phyloP scores from a whole-genome alignment of 2,888 invertebrate genomes.

The Automeris io region DNA sequence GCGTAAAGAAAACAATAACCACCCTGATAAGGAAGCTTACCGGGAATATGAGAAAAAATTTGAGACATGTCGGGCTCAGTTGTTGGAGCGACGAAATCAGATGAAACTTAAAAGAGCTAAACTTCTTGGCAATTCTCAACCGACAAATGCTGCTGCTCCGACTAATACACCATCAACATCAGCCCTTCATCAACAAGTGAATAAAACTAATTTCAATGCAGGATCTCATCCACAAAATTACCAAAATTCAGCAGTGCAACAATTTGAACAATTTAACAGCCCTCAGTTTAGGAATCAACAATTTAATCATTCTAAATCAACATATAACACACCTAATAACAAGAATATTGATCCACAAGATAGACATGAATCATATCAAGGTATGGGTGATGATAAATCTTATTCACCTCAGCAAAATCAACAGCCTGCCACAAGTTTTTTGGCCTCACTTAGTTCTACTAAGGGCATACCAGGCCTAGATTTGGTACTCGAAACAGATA shows the following conservation, averaged over 20 bases:
- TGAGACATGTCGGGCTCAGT: slow-evolving; percentile 87
- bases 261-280: slow-evolving; percentile 23
- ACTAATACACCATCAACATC: slow-evolving; percentile 32
- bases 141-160: slow-evolving; percentile 21
- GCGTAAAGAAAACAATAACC: slow-evolving; percentile 93
- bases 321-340: slow-evolving; percentile 31
- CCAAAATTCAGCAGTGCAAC: slow-evolving; percentile 17
- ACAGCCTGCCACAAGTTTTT: slow-evolving; percentile 34
- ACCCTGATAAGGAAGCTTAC: slow-evolving; percentile 92
- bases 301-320: slow-evolving; percentile 23
- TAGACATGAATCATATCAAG: slow-evolving; percentile 39
- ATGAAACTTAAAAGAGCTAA: slow-evolving; percentile 82
- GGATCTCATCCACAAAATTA: slow-evolving; percentile 18
- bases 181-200: slow-evolving; percentile 22
- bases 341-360: slow-evolving; percentile 36
- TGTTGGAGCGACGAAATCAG: slow-evolving; percentile 87
- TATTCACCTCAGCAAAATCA: slow-evolving; percentile 15
- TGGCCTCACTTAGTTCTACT: slow-evolving; percentile 38
- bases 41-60: slow-evolving; percentile 92
- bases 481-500: slow-evolving; percentile 74
- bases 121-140: slow-evolving; percentile 33
- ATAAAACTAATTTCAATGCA: slow-evolving; percentile 22
- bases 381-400: slow-evolving; percentile 22
- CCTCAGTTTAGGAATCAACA: slow-evolving; percentile 27
- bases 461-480: slow-evolving; percentile 86